Evolutionary conservation across 2,888 invertebrate species (phyloP).

Genomic region (Nemapogon koenigi): DNA sequence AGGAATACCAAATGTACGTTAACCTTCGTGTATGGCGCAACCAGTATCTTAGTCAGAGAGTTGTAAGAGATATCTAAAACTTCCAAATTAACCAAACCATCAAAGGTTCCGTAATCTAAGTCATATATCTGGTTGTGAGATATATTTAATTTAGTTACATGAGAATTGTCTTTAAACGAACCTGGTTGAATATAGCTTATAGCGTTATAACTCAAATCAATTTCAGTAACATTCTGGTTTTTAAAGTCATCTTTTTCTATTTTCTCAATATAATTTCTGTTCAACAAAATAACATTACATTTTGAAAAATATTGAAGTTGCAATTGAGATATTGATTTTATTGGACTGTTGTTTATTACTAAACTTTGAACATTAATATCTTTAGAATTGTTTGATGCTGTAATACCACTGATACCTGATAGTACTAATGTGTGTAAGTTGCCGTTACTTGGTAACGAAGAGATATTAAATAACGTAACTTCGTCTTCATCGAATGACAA

Average conservation of each 20-base stretch:
- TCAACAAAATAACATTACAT: too few relatives aligned
- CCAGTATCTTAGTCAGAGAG: background rate
- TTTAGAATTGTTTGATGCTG: background rate
- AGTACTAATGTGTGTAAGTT: background rate
- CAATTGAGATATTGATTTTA: background rate
- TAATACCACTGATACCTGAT: conserved; percentile 1
- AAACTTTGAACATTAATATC: background rate
- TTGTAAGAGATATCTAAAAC: conserved; percentile 1
- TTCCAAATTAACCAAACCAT: background rate
- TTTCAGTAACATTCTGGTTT: background rate
- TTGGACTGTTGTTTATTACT: background rate
- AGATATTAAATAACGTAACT: background rate
- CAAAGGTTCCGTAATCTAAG: conserved; percentile 1
- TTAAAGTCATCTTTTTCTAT: conserved; percentile 3
- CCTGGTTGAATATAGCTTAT: conserved; percentile 5
- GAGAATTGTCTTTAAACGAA: background rate
- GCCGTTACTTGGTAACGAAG: background rate
- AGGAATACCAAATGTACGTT: too few relatives aligned
- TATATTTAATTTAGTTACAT: background rate
- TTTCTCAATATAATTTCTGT: background rate
- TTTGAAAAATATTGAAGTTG: background rate
- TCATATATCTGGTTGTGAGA: conserved; percentile 1
- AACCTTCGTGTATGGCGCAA: too few relatives aligned
- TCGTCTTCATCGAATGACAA: background rate
- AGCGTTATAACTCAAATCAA: conserved; percentile 1